phyloP scores from a whole-genome alignment of 2,113 vertebrate species.

The Agapornis roseicollis region DNA sequence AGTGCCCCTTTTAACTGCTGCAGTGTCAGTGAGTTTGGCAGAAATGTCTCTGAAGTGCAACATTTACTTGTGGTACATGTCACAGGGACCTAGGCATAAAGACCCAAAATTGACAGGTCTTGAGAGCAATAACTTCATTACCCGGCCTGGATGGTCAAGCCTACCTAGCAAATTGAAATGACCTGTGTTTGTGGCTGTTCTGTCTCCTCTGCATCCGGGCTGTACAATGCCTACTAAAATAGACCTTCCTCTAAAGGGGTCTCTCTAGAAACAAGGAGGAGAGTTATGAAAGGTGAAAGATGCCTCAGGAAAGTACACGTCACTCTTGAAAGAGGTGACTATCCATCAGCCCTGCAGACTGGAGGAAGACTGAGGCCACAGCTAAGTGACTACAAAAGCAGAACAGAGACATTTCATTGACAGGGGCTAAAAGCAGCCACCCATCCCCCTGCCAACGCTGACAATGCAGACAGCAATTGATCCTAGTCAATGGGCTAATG shows the following conservation, averaged over 20 bases:
- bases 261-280: neutral
- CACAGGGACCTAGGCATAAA: neutral
- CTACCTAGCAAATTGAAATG: neutral
- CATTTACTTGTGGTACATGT: neutral
- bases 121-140: slow-evolving; percentile 2
- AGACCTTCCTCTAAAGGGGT: neutral
- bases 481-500: neutral
- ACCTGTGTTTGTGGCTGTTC: neutral
- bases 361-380: neutral
- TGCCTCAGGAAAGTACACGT: neutral
- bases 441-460: too few relatives aligned
- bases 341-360: neutral
- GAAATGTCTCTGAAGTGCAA: neutral
- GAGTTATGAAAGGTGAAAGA: neutral
- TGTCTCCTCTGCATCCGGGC: neutral
- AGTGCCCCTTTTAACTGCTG: neutral
- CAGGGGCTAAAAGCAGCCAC: neutral
- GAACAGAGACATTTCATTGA: neutral
- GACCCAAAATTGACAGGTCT: neutral
- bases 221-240: neutral
- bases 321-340: neutral
- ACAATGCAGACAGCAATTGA: rapidly evolving
- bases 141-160: neutral
- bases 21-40: neutral
- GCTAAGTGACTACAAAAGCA: neutral